Conservation (phyloP, 1,140 invertebrate species). For the Heliconius himera region DNA sequence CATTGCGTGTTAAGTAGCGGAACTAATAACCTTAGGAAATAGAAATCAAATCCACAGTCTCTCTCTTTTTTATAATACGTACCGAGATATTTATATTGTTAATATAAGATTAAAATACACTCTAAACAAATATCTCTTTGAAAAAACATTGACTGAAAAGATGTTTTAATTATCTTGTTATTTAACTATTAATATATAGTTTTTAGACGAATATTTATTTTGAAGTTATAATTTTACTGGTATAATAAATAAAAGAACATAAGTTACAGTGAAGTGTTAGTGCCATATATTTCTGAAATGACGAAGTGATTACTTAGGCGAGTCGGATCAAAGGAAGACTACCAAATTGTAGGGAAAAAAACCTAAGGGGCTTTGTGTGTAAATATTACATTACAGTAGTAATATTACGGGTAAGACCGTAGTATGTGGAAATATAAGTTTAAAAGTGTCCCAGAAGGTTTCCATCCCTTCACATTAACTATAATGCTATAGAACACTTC, state of each 20-base stretch:
- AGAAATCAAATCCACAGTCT: too few species aligned
- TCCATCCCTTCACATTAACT: neutral
- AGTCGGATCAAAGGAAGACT: neutral
- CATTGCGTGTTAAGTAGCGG: too few species aligned
- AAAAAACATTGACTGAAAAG: too few species aligned
- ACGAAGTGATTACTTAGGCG: neutral
- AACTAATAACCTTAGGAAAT: too few species aligned
- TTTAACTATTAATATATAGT: too few species aligned
- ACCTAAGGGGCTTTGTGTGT: neutral
- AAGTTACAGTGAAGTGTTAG: neutral
- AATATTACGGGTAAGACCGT: neutral
- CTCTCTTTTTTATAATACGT: neutral
- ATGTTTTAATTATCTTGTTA: too few species aligned
- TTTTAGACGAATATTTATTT: neutral
- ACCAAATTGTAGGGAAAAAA: constrained; percentile 5
- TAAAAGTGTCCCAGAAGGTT: neutral
- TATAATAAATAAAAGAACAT: neutral
- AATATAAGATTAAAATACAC: neutral
- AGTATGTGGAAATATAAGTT: neutral
- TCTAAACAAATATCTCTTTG: too few species aligned
- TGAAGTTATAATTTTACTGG: neutral
- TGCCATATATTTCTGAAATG: neutral
- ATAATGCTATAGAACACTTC: neutral
- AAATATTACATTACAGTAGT: neutral
- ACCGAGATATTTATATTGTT: neutral